Percentiles rank a stretch among this genome's conserved stretches.
phyloP scores from a whole-genome alignment of 2,797 vertebrate genomes.

The Typhlichthys eigenmanni region DNA sequence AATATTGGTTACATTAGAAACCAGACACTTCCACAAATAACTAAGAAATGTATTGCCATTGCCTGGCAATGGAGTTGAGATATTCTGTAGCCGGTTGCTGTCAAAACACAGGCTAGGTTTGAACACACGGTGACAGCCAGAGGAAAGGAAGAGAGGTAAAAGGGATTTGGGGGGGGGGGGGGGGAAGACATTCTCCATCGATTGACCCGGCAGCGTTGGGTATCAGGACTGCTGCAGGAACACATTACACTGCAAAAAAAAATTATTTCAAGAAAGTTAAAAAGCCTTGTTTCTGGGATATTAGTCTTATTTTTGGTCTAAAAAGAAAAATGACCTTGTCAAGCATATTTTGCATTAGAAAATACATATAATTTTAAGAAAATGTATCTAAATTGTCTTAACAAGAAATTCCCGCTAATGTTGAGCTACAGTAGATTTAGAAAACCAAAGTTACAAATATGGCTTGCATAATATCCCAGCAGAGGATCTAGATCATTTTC shows the following conservation, averaged over 20 bases:
- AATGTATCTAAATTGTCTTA: too few species aligned
- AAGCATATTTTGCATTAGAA: too few species aligned
- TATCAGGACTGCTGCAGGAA: conserved; percentile 47
- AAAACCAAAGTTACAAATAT: too few species aligned
- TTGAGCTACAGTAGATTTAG: too few species aligned
- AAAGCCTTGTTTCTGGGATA: too few species aligned
- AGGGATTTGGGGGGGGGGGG: conserved; percentile 5
- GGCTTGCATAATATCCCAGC: too few species aligned
- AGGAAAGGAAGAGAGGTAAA: conserved; percentile 20
- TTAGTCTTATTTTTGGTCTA: too few species aligned
- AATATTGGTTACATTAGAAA: conserved; percentile 1
- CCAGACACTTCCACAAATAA: neutral
- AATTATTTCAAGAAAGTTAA: too few species aligned
- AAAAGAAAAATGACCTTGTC: too few species aligned
- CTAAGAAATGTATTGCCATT: neutral
- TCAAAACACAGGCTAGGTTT: conserved; percentile 22
- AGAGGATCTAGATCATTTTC: too few species aligned
- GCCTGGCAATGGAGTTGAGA: neutral
- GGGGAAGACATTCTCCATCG: conserved; percentile 11
- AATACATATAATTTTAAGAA: too few species aligned
- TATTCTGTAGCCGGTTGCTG: conserved; percentile 19
- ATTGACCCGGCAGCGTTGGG: conserved; percentile 41
- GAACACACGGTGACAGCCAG: conserved; percentile 29
- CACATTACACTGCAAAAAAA: neutral
- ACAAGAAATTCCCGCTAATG: too few species aligned